Conservation (phyloP, 2,797 vertebrate species). For the Nothura maculosa region DNA sequence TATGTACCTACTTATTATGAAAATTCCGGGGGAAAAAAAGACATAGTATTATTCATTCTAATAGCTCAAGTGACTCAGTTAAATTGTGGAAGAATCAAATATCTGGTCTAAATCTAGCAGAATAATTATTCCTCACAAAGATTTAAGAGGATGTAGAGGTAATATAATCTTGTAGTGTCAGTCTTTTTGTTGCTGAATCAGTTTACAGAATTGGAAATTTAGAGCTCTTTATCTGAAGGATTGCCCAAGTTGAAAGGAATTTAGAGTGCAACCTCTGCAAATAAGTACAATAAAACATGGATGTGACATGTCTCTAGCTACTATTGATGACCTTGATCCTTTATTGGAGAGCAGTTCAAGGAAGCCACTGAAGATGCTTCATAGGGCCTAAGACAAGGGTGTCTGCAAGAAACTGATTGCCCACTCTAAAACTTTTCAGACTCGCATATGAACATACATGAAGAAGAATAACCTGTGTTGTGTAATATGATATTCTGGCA, state of each 20-base stretch:
- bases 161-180: background rate
- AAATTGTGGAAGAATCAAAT: background rate
- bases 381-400: background rate
- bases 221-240: background rate
- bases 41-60: background rate
- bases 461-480: background rate
- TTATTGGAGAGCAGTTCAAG: background rate
- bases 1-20: background rate
- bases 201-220: background rate
- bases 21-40: background rate
- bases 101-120: background rate
- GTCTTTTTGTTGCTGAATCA: background rate
- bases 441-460: background rate
- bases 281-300: rapidly evolving
- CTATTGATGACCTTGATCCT: background rate
- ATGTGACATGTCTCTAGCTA: background rate
- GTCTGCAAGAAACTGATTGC: background rate
- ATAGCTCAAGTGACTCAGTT: background rate
- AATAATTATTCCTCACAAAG: background rate
- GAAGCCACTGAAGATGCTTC: background rate
- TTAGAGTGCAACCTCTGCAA: background rate
- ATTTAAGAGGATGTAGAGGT: background rate
- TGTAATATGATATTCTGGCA: background rate
- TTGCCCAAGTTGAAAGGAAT: background rate
- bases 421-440: background rate